Evolutionary conservation across 2,888 invertebrate species (phyloP).

Genomic region (Plusia festucae): DNA sequence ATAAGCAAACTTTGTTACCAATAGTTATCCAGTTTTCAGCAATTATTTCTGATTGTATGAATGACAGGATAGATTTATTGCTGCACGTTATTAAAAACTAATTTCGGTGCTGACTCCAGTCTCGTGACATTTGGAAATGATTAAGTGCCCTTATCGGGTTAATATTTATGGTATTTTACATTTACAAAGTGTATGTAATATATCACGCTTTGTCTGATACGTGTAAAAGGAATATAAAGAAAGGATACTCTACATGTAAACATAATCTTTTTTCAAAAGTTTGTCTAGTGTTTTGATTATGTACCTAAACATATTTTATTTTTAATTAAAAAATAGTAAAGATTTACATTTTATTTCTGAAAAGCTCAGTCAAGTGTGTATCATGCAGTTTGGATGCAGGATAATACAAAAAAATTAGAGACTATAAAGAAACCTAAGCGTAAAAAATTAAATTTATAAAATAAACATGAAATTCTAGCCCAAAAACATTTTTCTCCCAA

Average conservation of each 20-base stretch:
- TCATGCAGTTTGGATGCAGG: no score
- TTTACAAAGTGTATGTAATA: background rate
- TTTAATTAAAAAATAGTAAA: no score
- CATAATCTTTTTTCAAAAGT: no score
- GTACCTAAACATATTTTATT: no score
- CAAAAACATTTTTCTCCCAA: background rate
- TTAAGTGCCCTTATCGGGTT: background rate
- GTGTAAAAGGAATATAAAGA: background rate
- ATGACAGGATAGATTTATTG: slow-evolving; percentile 11
- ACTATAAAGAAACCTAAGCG: no score
- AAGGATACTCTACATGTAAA: no score
- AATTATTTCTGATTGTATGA: slow-evolving; percentile 11
- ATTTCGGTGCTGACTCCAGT: slow-evolving; percentile 15
- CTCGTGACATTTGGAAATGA: slow-evolving; percentile 20
- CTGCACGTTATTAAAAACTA: slow-evolving; percentile 21
- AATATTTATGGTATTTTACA: background rate
- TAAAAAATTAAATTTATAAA: no score
- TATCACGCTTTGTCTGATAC: background rate
- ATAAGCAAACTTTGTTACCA: background rate
- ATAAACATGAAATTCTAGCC: no score
- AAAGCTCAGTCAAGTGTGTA: no score
- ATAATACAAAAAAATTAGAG: no score
- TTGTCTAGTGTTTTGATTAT: no score
- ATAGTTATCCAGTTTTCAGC: background rate
- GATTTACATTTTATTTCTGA: no score